Percentiles rank a stretch among this genome's conserved stretches.
phyloP scores from a whole-genome alignment of 2,888 invertebrate genomes.

The Sarcophaga subvicina region DNA sequence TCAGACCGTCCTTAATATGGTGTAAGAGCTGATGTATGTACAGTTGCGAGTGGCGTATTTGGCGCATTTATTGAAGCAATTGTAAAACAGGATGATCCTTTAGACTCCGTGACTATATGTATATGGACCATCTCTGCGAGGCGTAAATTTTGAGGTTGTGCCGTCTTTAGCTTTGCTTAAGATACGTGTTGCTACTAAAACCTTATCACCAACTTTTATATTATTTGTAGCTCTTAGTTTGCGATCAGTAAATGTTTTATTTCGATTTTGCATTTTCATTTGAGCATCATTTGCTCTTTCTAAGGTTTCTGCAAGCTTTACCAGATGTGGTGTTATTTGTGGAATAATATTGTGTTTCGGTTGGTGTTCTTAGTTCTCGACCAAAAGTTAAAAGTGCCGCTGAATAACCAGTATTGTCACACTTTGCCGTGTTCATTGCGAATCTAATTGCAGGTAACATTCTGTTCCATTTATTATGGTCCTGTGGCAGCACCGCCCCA shows the following conservation, averaged over 20 bases:
- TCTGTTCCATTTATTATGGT: conserved; percentile 48
- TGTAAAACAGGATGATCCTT: conserved; percentile 34
- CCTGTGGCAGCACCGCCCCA: too few relatives aligned
- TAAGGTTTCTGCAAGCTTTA: conserved; percentile 61
- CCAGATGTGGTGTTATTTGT: too few relatives aligned
- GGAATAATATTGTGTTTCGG: too few relatives aligned
- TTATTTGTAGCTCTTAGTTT: too few relatives aligned
- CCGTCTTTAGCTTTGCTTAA: too few relatives aligned
- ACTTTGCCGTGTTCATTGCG: conserved; percentile 77
- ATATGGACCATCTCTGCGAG: too few relatives aligned
- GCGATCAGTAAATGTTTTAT: too few relatives aligned
- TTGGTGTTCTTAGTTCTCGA: conserved; percentile 75
- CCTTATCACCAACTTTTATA: too few relatives aligned
- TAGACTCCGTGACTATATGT: conserved; percentile 16
- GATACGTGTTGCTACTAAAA: too few relatives aligned
- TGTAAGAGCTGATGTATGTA: conserved; percentile 22
- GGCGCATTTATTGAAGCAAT: conserved; percentile 22
- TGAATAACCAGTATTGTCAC: conserved; percentile 73
- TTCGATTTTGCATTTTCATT: too few relatives aligned
- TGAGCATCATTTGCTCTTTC: too few relatives aligned
- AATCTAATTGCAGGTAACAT: conserved; percentile 71
- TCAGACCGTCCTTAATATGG: conserved; percentile 18
- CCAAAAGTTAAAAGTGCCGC: conserved; percentile 78
- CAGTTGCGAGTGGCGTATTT: conserved; percentile 34
- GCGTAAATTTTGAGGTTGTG: too few relatives aligned